These are phyloP conservation scores for Pandemis corylana DNA, from an alignment of 2,888 invertebrate genomes.

Conservation along the genomic window DNA sequence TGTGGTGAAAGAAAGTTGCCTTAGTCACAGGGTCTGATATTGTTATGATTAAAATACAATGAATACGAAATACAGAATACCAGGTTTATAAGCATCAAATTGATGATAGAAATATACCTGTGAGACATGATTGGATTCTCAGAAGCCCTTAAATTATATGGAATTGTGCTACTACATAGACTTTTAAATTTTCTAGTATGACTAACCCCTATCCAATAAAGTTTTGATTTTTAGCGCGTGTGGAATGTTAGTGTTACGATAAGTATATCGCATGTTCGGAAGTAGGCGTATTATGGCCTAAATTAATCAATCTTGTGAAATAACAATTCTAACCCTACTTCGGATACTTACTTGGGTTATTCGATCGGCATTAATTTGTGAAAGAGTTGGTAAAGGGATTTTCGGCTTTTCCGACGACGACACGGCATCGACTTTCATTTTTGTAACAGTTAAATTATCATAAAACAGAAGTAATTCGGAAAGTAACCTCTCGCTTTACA, in stretches of 20 bases:
- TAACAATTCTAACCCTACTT: slow-evolving; percentile 58
- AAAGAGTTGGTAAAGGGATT: slow-evolving; percentile 91
- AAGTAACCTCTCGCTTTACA: slow-evolving; percentile 44
- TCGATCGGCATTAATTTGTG: slow-evolving; percentile 95
- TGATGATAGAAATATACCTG: too few species aligned
- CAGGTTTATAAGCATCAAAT: too few species aligned
- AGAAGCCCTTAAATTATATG: too few species aligned
- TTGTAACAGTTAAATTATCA: slow-evolving; percentile 43
- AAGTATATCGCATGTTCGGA: neutral
- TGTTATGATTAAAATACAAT: neutral
- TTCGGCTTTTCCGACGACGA: slow-evolving; percentile 74
- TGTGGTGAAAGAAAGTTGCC: neutral
- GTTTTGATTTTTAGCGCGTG: neutral
- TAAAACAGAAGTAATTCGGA: slow-evolving; percentile 43
- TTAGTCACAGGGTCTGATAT: neutral
- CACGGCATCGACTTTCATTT: slow-evolving; percentile 70
- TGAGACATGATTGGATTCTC: neutral
- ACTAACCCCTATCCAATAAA: neutral
- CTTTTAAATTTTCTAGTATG: neutral
- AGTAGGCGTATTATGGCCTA: slow-evolving; percentile 14
- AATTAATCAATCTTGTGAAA: slow-evolving; percentile 49
- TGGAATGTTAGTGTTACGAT: neutral
- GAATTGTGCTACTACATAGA: neutral
- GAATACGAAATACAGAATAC: neutral
- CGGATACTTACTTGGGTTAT: slow-evolving; percentile 90